Conservation (phyloP, 2,888 invertebrate genomes). For the Brenthis daphne region DNA sequence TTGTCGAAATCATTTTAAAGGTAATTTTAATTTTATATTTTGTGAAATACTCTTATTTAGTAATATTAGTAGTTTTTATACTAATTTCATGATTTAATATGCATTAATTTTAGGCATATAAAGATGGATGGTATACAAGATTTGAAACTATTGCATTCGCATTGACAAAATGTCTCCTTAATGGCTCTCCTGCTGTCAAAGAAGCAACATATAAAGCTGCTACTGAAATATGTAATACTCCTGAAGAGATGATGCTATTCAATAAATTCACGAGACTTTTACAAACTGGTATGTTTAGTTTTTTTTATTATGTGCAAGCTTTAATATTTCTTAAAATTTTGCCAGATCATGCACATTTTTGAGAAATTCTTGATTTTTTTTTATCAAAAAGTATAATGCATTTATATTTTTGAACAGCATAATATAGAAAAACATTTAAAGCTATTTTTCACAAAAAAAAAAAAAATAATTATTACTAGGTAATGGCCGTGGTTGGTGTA, state of each 20-base stretch:
- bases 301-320: neutral
- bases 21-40: conserved; percentile 51
- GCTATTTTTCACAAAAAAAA: too few species aligned
- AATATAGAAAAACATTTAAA: too few species aligned
- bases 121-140: conserved; percentile 76
- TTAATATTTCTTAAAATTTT: too few species aligned
- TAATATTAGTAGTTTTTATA: neutral
- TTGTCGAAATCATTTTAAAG: conserved; percentile 63
- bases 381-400: too few species aligned
- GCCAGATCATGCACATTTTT: too few species aligned
- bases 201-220: conserved; percentile 79
- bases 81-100: conserved; percentile 8
- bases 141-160: conserved; percentile 84
- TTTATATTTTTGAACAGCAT: too few species aligned
- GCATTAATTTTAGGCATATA: conserved; percentile 67
- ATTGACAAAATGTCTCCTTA: conserved; percentile 82
- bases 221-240: conserved; percentile 81
- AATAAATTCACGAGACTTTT: conserved; percentile 81
- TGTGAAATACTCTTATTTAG: neutral
- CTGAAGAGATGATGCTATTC: conserved; percentile 85
- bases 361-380: too few species aligned
- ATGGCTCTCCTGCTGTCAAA: conserved; percentile 66
- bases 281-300: conserved; percentile 59
- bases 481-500: conserved; percentile 85
- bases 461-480: conserved; percentile 47